Percentiles rank a stretch among this genome's conserved stretches.
These are phyloP conservation scores for Drosophila jambulina DNA, from an alignment of 1,140 invertebrate species.

Conservation along the genomic window DNA sequence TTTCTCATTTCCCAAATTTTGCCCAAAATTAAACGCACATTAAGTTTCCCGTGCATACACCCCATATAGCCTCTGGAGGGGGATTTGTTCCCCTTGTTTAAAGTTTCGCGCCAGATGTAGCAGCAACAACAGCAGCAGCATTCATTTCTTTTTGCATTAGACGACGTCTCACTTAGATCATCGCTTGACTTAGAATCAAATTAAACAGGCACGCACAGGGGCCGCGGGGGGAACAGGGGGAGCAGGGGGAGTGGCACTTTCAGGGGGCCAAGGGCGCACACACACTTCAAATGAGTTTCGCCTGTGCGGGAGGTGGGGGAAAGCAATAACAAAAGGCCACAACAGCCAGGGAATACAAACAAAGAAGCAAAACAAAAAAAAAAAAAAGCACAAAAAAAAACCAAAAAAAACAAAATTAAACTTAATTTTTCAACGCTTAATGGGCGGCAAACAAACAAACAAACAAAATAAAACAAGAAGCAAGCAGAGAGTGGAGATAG, in stretches of 20 bases:
- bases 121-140: constrained; percentile 31
- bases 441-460: constrained; percentile 58
- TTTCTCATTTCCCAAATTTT: constrained; percentile 50
- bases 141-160: constrained; percentile 53
- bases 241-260: constrained; percentile 6
- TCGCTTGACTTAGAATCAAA: constrained; percentile 81
- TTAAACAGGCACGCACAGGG: constrained; percentile 68
- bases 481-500: constrained; percentile 2
- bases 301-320: neutral
- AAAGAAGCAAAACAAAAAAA: constrained; percentile 1
- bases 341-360: constrained; percentile 42
- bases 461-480: constrained; percentile 40
- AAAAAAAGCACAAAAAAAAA: constrained; percentile 9
- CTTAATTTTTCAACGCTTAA: constrained; percentile 61
- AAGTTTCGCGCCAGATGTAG: constrained; percentile 68
- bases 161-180: constrained; percentile 79
- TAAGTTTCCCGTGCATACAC: constrained; percentile 53
- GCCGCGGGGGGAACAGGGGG: neutral
- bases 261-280: constrained; percentile 27
- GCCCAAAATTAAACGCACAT: constrained; percentile 77
- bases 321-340: constrained; percentile 39
- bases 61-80: constrained; percentile 6
- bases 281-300: constrained; percentile 30
- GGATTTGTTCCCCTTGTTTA: constrained; percentile 41
- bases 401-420: constrained; percentile 40